Conservation (phyloP, 2,113 vertebrate genomes). For the Scophthalmus maximus region DNA sequence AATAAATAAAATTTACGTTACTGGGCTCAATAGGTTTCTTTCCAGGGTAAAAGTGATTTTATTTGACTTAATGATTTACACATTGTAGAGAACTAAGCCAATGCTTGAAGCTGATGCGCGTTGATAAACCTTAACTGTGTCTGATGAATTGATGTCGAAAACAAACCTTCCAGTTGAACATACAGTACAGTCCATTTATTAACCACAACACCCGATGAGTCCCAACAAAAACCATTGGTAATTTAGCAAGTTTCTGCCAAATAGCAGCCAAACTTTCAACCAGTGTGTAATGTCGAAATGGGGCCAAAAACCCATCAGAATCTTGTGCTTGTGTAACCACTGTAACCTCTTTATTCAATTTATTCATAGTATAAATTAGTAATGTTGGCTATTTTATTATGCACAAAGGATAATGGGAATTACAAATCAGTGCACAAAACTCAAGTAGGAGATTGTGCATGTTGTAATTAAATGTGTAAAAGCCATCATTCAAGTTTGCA, state of each 20-base stretch:
- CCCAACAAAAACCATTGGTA: not conserved
- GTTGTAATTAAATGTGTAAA: constrained; percentile 38
- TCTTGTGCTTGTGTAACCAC: constrained; percentile 48
- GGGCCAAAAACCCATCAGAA: constrained; percentile 49
- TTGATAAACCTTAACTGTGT: too few species aligned
- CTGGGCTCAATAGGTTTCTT: too few species aligned
- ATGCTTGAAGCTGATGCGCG: too few species aligned
- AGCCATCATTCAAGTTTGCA: constrained; percentile 41
- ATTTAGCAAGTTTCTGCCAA: constrained; percentile 19
- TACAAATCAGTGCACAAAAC: constrained; percentile 66
- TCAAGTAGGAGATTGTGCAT: constrained; percentile 27
- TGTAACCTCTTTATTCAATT: constrained; percentile 61
- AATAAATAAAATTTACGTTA: not conserved
- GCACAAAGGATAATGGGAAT: constrained; percentile 73
- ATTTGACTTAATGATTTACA: too few species aligned
- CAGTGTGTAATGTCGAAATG: constrained; percentile 21
- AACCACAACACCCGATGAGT: not conserved
- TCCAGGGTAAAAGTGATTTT: too few species aligned
- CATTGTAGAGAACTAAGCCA: too few species aligned
- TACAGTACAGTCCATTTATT: too few species aligned
- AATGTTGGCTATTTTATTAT: constrained; percentile 67
- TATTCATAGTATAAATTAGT: constrained; percentile 74
- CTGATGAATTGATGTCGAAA: too few species aligned
- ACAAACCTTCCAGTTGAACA: too few species aligned
- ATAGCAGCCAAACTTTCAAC: constrained; percentile 22